phyloP scores from a whole-genome alignment of 2,797 vertebrate species.

The Mallotus villosus region DNA sequence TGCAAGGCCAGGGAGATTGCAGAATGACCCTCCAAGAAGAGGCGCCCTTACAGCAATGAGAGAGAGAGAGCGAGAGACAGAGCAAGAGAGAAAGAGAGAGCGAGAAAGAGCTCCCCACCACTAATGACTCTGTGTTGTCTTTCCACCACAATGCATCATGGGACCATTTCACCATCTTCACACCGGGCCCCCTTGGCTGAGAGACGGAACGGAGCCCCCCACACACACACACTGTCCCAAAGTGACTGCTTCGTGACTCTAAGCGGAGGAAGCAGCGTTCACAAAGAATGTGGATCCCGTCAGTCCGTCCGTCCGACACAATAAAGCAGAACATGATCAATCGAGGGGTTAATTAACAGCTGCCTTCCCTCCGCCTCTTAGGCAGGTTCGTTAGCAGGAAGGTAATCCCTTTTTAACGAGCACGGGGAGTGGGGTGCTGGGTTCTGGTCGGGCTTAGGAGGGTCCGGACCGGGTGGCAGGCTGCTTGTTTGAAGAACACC shows the following conservation, averaged over 20 bases:
- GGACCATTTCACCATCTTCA: slow-evolving; percentile 25
- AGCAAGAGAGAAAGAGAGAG: background rate
- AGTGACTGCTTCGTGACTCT: too few species aligned
- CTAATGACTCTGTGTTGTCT: slow-evolving; percentile 24
- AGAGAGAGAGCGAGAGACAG: too few species aligned
- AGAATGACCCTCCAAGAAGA: slow-evolving; percentile 22
- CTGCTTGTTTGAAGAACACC: slow-evolving; percentile 38
- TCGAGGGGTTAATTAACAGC: slow-evolving; percentile 45
- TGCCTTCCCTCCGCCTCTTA: background rate
- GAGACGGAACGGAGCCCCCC: slow-evolving; percentile 12
- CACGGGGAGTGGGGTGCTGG: slow-evolving; percentile 26
- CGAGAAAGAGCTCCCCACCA: background rate
- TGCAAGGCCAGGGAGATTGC: slow-evolving; percentile 19
- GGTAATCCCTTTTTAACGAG: slow-evolving; percentile 74
- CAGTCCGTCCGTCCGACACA: slow-evolving; percentile 4
- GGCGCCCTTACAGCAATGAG: too few species aligned
- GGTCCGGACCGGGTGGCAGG: slow-evolving; percentile 12
- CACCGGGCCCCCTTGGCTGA: slow-evolving; percentile 11
- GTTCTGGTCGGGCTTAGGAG: background rate
- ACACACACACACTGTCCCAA: background rate
- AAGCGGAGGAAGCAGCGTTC: background rate
- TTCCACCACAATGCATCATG: background rate
- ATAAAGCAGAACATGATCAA: slow-evolving; percentile 55
- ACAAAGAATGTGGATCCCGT: slow-evolving; percentile 13
- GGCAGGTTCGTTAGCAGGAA: slow-evolving; percentile 45